A percentile compares a stretch with the other conserved stretches of the same genome.
phyloP scores from a whole-genome alignment of 2,888 invertebrate genomes.

The Chrysolina americana region DNA sequence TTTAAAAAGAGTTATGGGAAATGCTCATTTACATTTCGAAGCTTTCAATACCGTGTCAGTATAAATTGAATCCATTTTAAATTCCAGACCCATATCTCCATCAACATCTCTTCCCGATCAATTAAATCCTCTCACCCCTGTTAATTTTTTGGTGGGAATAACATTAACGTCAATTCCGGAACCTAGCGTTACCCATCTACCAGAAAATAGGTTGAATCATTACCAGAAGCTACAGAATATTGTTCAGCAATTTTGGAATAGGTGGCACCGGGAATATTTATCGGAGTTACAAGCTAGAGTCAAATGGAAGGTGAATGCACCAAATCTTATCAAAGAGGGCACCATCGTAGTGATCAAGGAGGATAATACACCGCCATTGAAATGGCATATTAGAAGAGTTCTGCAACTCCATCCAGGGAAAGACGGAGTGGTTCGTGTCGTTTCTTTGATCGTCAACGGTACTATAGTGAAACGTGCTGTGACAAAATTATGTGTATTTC shows the following conservation, averaged over 20 bases:
- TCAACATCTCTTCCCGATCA: slow-evolving; percentile 5
- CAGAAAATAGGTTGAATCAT: slow-evolving; percentile 1
- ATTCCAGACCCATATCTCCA: slow-evolving; percentile 9
- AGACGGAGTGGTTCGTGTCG: slow-evolving; percentile 14
- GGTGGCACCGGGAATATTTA: slow-evolving; percentile 37
- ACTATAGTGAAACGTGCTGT: neutral
- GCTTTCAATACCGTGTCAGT: slow-evolving; percentile 1
- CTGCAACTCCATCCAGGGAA: slow-evolving; percentile 8
- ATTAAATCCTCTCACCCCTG: slow-evolving; percentile 9
- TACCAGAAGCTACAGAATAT: neutral
- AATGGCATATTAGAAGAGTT: slow-evolving; percentile 17
- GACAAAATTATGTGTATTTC: slow-evolving; percentile 20
- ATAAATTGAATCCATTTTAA: slow-evolving; percentile 2
- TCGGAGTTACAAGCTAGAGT: slow-evolving; percentile 39
- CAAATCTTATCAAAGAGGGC: slow-evolving; percentile 8
- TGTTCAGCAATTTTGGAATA: slow-evolving; percentile 43
- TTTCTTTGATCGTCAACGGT: neutral
- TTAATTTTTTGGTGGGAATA: slow-evolving; percentile 6
- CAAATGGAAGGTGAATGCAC: slow-evolving; percentile 34
- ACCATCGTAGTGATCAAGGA: slow-evolving; percentile 8
- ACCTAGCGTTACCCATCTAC: neutral
- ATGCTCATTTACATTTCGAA: slow-evolving; percentile 12
- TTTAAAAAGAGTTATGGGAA: neutral
- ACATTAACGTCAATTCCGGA: slow-evolving; percentile 4
- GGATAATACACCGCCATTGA: slow-evolving; percentile 7